phyloP scores from a whole-genome alignment of 2,113 vertebrate genomes.

The Eolophus roseicapilla region DNA sequence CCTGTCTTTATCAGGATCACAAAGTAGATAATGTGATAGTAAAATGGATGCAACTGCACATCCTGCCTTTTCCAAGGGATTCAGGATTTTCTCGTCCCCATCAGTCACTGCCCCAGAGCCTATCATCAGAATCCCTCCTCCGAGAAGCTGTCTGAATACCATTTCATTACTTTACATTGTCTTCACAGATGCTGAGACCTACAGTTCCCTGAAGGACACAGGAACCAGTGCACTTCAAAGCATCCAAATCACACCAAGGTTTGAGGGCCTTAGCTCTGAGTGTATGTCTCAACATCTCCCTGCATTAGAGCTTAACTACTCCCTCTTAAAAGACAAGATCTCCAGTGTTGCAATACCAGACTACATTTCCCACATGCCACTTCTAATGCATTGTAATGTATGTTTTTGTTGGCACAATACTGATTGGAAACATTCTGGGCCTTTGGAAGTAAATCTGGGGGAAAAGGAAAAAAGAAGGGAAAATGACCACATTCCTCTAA shows the following conservation, averaged over 20 bases:
- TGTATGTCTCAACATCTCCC: not conserved
- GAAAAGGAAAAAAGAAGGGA: not conserved
- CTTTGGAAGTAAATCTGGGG: not conserved
- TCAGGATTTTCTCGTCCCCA: not conserved
- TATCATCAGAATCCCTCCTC: not conserved
- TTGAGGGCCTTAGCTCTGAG: not conserved
- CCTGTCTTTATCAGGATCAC: not conserved
- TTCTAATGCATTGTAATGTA: not conserved
- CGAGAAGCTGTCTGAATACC: not conserved
- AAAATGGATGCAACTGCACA: not conserved
- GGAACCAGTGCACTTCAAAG: not conserved
- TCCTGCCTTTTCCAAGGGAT: not conserved
- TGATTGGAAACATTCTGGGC: not conserved
- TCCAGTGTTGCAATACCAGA: not conserved
- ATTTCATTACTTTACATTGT: not conserved
- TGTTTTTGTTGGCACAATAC: not conserved
- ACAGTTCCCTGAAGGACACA: not conserved
- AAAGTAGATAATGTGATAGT: not conserved
- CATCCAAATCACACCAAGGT: not conserved
- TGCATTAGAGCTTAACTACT: not conserved
- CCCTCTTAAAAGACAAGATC: not conserved
- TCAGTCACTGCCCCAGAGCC: not conserved
- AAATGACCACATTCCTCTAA: not conserved
- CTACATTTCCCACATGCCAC: not conserved
- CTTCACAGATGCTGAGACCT: not conserved